A percentile compares a stretch with the other conserved stretches of the same genome.
These are phyloP conservation scores for Peromyscus leucopus DNA, from an alignment of 2,113 vertebrate genomes.

Conservation along the genomic window DNA sequence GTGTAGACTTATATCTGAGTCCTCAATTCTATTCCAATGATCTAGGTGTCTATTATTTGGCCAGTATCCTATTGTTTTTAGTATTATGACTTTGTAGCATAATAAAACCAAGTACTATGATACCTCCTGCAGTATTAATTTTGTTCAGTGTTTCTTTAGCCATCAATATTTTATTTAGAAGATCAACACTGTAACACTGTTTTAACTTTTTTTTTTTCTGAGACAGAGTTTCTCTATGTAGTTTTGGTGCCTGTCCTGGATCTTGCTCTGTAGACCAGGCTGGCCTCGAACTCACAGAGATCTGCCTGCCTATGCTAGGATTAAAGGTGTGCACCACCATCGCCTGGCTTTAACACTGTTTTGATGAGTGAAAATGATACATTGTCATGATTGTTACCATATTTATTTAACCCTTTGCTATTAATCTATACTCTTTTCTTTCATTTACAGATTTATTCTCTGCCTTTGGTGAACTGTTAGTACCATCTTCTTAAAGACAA, in stretches of 20 bases:
- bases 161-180: constrained; percentile 88
- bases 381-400: constrained; percentile 90
- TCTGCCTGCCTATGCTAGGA: no score
- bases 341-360: constrained; percentile 83
- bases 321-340: no score
- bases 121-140: neutral
- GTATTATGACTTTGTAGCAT: neutral
- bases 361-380: constrained; percentile 94
- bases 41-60: neutral
- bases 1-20: neutral
- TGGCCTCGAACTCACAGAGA: no score
- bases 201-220: no score
- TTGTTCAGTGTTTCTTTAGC: neutral
- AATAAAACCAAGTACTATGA: neutral
- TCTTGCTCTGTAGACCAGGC: no score
- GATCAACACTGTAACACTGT: constrained; percentile 82
- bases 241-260: no score
- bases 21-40: neutral
- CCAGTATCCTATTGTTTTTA: neutral
- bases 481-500: constrained; percentile 92
- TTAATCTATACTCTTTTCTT: constrained; percentile 91
- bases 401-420: constrained; percentile 87
- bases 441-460: constrained; percentile 90
- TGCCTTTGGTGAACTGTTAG: constrained; percentile 88
- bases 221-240: no score